phyloP scores from a whole-genome alignment of 2,888 invertebrate genomes.

The Eristalis tenax region DNA sequence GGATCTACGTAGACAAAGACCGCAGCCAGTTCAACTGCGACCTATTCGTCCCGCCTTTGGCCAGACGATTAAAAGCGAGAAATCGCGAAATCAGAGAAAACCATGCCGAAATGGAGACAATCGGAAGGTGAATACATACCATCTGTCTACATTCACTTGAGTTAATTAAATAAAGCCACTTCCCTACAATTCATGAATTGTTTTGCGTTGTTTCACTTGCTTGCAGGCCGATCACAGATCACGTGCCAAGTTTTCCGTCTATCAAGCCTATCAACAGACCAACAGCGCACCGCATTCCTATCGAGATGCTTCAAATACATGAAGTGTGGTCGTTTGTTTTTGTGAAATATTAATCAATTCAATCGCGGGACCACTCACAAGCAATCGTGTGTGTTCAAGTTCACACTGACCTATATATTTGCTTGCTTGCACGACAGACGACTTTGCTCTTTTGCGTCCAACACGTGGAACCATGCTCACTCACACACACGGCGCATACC shows the following conservation, averaged over 20 bases:
- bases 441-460: neutral
- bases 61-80: slow-evolving; percentile 80
- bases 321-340: neutral
- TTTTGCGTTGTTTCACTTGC: neutral
- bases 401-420: neutral
- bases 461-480: neutral
- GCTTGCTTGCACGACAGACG: neutral
- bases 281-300: neutral
- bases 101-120: neutral
- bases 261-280: neutral
- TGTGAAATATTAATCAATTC: neutral
- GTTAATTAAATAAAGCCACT: neutral
- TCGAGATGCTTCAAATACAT: neutral
- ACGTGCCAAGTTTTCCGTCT: neutral
- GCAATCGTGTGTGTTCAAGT: neutral
- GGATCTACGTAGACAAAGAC: slow-evolving; percentile 76
- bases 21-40: slow-evolving; percentile 82
- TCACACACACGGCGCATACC: neutral
- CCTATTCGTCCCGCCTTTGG: slow-evolving; percentile 84
- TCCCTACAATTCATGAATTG: neutral
- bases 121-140: neutral
- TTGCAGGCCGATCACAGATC: neutral
- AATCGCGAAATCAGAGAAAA: neutral
- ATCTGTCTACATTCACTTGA: neutral
- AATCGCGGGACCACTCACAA: neutral